Conservation (phyloP, 2,113 vertebrate genomes). For the Crotalus viridis region DNA sequence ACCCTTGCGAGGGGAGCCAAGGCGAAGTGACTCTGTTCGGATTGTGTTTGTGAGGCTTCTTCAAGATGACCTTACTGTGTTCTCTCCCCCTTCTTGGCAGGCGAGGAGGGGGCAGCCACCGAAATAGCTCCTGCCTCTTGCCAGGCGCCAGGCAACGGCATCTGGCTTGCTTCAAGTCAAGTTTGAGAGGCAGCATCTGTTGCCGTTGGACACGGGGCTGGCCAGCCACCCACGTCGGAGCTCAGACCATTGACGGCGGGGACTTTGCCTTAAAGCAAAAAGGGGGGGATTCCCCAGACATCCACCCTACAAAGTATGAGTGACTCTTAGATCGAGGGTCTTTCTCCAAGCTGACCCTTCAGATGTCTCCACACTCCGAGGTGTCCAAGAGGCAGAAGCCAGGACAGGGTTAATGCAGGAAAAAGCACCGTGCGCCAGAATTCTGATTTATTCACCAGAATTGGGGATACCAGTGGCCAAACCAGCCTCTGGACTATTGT, state of each 20-base stretch:
- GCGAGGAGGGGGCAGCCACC: neutral
- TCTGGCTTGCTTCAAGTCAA: neutral
- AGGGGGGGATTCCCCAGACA: neutral
- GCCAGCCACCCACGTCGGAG: neutral
- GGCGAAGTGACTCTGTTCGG: neutral
- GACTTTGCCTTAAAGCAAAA: neutral
- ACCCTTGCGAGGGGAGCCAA: neutral
- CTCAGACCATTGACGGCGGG: too few species aligned
- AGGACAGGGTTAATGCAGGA: neutral
- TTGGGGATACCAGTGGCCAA: too few species aligned
- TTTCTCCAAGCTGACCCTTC: neutral
- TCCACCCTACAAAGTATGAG: neutral
- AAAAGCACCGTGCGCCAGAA: neutral
- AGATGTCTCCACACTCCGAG: neutral
- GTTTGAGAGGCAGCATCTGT: neutral
- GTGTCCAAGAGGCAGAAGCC: neutral
- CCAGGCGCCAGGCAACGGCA: accelerated
- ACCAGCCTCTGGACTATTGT: neutral
- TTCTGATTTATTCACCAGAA: neutral
- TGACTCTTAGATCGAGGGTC: neutral
- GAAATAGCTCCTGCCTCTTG: neutral
- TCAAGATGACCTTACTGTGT: neutral
- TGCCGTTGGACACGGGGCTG: neutral
- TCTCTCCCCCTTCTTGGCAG: neutral
- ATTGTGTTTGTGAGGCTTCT: neutral